Percentiles rank a stretch among this genome's conserved stretches.
Conservation (phyloP, 2,113 vertebrate species). For the Oenanthe oenanthe region DNA sequence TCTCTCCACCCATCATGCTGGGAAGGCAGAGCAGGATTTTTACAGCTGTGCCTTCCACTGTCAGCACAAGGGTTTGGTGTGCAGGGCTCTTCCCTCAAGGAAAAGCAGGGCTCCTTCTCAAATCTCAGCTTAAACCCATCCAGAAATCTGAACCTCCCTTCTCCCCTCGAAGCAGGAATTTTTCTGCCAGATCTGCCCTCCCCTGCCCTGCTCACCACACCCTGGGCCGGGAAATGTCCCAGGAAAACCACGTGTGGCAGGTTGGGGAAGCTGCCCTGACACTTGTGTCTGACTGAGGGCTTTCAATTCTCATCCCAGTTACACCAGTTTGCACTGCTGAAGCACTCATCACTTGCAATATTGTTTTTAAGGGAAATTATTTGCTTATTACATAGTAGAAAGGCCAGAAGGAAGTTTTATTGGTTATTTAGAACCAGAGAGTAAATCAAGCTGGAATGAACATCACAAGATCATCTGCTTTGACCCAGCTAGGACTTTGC, state of each 20-base stretch:
- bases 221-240: background rate
- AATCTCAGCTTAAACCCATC: background rate
- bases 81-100: background rate
- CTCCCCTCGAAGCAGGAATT: background rate
- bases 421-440: background rate
- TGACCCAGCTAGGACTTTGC: background rate
- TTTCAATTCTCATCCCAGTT: background rate
- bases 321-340: background rate
- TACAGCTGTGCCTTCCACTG: background rate
- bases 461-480: background rate
- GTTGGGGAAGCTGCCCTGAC: background rate
- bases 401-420: background rate
- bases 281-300: background rate
- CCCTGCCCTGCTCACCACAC: background rate
- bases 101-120: background rate
- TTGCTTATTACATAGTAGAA: background rate
- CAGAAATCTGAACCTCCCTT: background rate
- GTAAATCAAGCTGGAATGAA: background rate
- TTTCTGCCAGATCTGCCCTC: background rate
- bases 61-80: accelerated
- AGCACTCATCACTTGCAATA: accelerated
- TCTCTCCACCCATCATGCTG: accelerated
- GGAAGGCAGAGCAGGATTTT: background rate
- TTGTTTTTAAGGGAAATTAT: background rate
- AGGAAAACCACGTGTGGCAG: background rate